A percentile compares a stretch with the other conserved stretches of the same genome.
Conservation (phyloP, 1,140 invertebrate genomes). For the Heliconius eleuchia region DNA sequence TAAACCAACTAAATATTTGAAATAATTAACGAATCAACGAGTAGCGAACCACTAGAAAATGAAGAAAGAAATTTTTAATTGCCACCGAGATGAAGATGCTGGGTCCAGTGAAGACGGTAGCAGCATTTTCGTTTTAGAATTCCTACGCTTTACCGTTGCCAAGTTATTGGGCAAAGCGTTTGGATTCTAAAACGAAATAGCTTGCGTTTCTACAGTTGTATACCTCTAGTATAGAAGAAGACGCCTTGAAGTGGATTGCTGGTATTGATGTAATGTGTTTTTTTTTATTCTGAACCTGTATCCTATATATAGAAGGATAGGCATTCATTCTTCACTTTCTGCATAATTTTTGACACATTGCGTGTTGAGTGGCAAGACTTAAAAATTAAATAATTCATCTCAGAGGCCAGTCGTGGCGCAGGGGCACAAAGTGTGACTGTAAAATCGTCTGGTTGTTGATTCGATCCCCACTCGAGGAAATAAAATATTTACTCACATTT, state of each 20-base stretch:
- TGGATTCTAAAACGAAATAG: conserved; percentile 79
- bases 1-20: not conserved
- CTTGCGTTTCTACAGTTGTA: conserved; percentile 39
- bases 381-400: no score
- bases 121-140: conserved; percentile 76
- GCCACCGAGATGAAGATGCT: conserved; percentile 13
- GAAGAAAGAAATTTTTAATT: conserved; percentile 17
- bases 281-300: not conserved
- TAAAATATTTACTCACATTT: no score
- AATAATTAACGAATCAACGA: not conserved
- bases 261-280: not conserved
- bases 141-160: conserved; percentile 81
- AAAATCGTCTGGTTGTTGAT: no score
- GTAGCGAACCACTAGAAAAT: not conserved
- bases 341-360: no score
- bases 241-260: not conserved
- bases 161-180: conserved; percentile 79
- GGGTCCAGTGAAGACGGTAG: conserved; percentile 34
- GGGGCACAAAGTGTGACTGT: no score
- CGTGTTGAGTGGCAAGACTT: no score
- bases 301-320: no score
- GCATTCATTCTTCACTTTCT: no score
- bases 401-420: no score
- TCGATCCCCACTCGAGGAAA: no score
- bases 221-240: not conserved